These are phyloP conservation scores for Enteromius paludinosus DNA, from an alignment of 2,797 vertebrate species.

Conservation along the genomic window DNA sequence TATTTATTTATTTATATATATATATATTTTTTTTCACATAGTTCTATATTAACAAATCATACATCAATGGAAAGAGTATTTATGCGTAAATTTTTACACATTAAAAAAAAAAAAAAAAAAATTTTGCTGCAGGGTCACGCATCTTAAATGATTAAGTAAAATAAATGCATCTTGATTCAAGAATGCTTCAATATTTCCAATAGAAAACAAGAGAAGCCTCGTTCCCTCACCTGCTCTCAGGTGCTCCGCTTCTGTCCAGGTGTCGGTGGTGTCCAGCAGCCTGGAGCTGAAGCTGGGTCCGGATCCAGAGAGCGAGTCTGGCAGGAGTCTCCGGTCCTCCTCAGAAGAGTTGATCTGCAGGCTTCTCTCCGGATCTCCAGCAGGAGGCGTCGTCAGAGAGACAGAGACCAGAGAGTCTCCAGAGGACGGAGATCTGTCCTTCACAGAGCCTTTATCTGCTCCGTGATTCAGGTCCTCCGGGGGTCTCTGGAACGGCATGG, in stretches of 20 bases:
- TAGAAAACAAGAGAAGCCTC: neutral
- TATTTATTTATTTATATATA: no score
- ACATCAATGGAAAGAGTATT: no score
- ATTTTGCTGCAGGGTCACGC: no score
- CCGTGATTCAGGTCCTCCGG: neutral
- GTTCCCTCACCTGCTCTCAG: slow-evolving; percentile 69
- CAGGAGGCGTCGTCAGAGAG: neutral
- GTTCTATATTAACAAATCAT: no score
- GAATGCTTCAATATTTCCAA: neutral
- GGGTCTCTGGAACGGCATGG: slow-evolving; percentile 61
- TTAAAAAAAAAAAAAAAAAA: no score
- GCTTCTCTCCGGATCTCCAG: neutral
- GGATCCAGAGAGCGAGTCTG: slow-evolving; percentile 51
- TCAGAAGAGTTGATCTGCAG: slow-evolving; percentile 27
- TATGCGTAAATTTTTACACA: no score
- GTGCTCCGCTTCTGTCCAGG: slow-evolving; percentile 73
- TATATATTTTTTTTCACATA: no score
- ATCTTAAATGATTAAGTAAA: no score
- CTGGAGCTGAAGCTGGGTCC: slow-evolving; percentile 13
- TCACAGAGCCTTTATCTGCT: neutral
- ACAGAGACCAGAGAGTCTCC: neutral
- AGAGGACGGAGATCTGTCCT: neutral
- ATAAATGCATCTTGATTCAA: neutral
- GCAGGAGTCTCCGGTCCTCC: slow-evolving; percentile 38
- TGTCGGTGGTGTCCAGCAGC: slow-evolving; percentile 67